Conservation (phyloP, 1,140 invertebrate species). For the Microplitis mediator region DNA sequence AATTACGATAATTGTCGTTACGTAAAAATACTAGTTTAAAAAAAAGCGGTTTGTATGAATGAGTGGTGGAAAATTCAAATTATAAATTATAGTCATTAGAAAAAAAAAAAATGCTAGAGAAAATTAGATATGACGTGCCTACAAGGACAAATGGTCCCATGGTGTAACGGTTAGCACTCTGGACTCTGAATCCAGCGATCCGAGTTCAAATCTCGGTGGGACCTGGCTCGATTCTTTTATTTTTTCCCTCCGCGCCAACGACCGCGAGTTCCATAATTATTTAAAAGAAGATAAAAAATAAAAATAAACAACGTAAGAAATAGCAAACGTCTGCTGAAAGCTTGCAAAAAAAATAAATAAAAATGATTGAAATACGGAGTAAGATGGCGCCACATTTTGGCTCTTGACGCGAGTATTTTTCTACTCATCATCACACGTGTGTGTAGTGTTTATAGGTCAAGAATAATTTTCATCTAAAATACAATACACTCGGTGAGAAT, state of each 20-base stretch:
- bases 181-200: slow-evolving; percentile 89
- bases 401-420: not conserved
- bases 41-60: no score
- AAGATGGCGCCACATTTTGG: not conserved
- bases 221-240: slow-evolving; percentile 62
- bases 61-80: no score
- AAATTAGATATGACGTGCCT: not conserved
- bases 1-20: no score
- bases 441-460: not conserved
- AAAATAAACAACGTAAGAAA: not conserved
- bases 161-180: slow-evolving; percentile 85
- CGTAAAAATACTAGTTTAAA: no score
- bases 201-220: slow-evolving; percentile 84
- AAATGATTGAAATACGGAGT: not conserved
- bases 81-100: not conserved
- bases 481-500: slow-evolving; percentile 3
- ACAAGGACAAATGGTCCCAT: slow-evolving; percentile 60
- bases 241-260: not conserved
- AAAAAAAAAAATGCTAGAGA: not conserved
- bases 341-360: not conserved
- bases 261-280: no score
- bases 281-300: not conserved
- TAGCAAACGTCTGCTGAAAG: no score
- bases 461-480: not conserved
- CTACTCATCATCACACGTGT: not conserved